phyloP scores from a whole-genome alignment of 1,140 invertebrate genomes.

The Bombus terrestris region DNA sequence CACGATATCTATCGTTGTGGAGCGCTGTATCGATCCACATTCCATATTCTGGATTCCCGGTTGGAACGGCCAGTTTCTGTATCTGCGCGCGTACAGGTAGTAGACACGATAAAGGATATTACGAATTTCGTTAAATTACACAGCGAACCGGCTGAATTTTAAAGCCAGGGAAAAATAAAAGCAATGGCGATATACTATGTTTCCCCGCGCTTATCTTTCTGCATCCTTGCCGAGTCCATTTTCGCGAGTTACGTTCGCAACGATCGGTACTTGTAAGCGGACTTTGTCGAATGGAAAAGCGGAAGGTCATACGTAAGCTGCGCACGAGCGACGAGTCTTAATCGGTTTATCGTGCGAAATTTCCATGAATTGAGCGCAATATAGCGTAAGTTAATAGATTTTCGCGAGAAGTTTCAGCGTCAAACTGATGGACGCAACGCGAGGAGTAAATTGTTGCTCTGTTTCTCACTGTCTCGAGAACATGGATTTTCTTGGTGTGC shows the following conservation, averaged over 20 bases:
- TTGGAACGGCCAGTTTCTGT: slow-evolving; percentile 25
- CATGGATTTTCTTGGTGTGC: not conserved
- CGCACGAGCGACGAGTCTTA: not conserved
- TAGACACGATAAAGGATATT: slow-evolving; percentile 42
- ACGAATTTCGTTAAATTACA: slow-evolving; percentile 40
- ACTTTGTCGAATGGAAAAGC: not conserved
- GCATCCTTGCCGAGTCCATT: not conserved
- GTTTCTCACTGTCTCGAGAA: not conserved
- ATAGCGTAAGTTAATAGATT: not conserved
- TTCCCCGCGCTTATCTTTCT: too few relatives aligned
- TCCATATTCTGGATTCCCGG: slow-evolving; percentile 60
- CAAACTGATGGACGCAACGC: not conserved
- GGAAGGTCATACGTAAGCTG: not conserved
- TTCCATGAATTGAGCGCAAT: not conserved
- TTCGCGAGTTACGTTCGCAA: not conserved
- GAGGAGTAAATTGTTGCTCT: not conserved
- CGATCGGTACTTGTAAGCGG: not conserved
- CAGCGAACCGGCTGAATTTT: not conserved
- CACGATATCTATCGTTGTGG: slow-evolving; percentile 65
- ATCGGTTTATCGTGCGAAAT: not conserved
- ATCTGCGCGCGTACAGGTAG: slow-evolving; percentile 21
- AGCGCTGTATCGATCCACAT: slow-evolving; percentile 73
- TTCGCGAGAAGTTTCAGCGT: not conserved
- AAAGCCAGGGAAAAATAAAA: not conserved
- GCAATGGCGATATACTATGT: not conserved